These are phyloP conservation scores for Trachymyrmex cornetzi DNA, from an alignment of 1,140 invertebrate genomes.

Conservation along the genomic window DNA sequence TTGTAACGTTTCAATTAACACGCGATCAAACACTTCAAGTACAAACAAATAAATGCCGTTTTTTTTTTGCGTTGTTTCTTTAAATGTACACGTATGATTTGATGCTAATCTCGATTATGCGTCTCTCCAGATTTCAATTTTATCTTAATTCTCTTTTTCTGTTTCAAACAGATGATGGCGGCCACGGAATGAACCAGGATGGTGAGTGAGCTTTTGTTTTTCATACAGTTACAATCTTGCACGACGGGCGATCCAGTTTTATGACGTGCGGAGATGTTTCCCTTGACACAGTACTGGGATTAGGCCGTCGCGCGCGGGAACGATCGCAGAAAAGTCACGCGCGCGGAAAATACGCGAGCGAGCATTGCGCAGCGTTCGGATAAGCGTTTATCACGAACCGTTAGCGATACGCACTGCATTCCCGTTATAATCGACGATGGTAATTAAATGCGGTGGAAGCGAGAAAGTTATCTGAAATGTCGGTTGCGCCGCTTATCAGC, in stretches of 20 bases:
- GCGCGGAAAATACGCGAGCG: neutral
- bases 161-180: conserved; percentile 81
- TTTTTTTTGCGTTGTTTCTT: neutral
- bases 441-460: conserved; percentile 62
- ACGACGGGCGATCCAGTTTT: conserved; percentile 16
- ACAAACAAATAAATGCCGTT: neutral
- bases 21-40: neutral
- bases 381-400: conserved; percentile 54
- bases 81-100: neutral
- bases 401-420: conserved; percentile 59
- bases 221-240: neutral
- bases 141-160: conserved; percentile 69
- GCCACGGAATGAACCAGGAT: conserved; percentile 85
- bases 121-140: conserved; percentile 36
- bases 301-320: neutral
- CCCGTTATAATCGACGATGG: conserved; percentile 63
- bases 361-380: neutral
- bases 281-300: conserved; percentile 30
- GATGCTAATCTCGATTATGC: neutral
- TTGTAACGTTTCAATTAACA: conserved; percentile 46
- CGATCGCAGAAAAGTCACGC: conserved; percentile 4
- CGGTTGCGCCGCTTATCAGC: conserved; percentile 56
- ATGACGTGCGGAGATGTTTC: neutral
- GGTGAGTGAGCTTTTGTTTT: conserved; percentile 79
- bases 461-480: conserved; percentile 50